A percentile compares a stretch with the other conserved stretches of the same genome.
Conservation (phyloP, 2,888 invertebrate species). For the Apamea epomidion region DNA sequence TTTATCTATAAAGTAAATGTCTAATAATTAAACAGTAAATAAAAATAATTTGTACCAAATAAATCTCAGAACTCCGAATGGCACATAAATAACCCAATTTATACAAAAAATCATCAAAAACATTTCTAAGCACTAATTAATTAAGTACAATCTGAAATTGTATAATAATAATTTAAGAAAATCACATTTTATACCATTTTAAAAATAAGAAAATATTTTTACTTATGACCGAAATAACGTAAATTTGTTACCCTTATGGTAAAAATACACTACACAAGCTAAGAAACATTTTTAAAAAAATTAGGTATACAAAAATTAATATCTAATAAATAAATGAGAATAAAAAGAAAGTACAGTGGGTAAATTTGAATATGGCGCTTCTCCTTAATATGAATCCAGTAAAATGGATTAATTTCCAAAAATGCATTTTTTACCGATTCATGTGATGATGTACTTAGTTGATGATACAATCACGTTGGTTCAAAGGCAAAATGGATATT, state of each 20-base stretch:
- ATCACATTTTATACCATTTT: constrained; percentile 32
- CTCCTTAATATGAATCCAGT: constrained; percentile 1
- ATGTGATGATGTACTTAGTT: not conserved
- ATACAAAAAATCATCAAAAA: constrained; percentile 6
- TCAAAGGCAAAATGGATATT: not conserved
- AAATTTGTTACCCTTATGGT: constrained; percentile 15
- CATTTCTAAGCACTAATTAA: constrained; percentile 33
- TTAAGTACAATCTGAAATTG: constrained; percentile 56
- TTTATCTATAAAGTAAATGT: constrained; percentile 6
- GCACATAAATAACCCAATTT: constrained; percentile 43
- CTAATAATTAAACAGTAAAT: constrained; percentile 33
- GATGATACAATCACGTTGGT: not conserved
- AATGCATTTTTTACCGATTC: not conserved
- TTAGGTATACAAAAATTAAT: not conserved
- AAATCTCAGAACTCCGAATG: constrained; percentile 44
- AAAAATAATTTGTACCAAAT: constrained; percentile 54
- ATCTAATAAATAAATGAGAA: not conserved
- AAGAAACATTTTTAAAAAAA: not conserved
- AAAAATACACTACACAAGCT: not conserved
- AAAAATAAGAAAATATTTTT: not conserved
- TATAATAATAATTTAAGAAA: constrained; percentile 34
- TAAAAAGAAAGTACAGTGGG: constrained; percentile 23
- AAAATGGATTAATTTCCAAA: not conserved
- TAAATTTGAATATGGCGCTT: constrained; percentile 28
- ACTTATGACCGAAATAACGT: not conserved